Percentiles rank a stretch among this genome's conserved stretches.
phyloP scores from a whole-genome alignment of 2,113 vertebrate genomes.

The Strigops habroptila region DNA sequence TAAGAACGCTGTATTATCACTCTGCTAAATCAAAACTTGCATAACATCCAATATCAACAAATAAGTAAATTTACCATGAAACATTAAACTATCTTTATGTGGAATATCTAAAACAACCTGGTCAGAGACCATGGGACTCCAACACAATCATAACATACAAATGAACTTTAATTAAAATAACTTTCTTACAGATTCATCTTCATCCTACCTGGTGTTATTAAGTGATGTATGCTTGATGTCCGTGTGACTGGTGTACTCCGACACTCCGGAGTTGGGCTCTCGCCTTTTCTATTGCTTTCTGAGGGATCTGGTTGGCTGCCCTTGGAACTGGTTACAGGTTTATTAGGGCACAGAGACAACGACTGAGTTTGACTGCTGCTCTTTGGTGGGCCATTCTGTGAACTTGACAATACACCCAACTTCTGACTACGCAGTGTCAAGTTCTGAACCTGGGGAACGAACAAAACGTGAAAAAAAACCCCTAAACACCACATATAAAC shows the following conservation, averaged over 20 bases:
- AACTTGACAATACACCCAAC: conserved; percentile 80
- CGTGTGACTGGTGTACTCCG: conserved; percentile 73
- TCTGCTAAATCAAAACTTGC: neutral
- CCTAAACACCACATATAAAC: neutral
- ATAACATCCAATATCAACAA: neutral
- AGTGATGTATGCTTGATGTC: conserved; percentile 79
- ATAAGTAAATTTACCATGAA: neutral
- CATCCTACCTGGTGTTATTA: conserved; percentile 81
- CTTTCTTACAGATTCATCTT: neutral
- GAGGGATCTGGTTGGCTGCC: conserved; percentile 77
- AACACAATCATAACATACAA: neutral
- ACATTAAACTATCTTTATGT: neutral
- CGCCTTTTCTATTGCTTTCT: conserved; percentile 78
- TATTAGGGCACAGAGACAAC: conserved; percentile 77
- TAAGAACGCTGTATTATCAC: neutral
- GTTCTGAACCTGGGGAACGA: conserved; percentile 81
- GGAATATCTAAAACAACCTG: accelerated
- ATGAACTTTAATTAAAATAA: neutral
- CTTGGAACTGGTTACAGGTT: conserved; percentile 79
- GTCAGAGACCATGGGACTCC: neutral
- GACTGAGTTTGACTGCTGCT: conserved; percentile 77
- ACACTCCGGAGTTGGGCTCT: conserved; percentile 74
- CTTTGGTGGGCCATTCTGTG: conserved; percentile 86
- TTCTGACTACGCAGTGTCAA: conserved; percentile 85
- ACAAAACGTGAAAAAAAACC: neutral